Evolutionary conservation across 2,888 invertebrate species (phyloP).

Genomic region (Octonoba sinensis): DNA sequence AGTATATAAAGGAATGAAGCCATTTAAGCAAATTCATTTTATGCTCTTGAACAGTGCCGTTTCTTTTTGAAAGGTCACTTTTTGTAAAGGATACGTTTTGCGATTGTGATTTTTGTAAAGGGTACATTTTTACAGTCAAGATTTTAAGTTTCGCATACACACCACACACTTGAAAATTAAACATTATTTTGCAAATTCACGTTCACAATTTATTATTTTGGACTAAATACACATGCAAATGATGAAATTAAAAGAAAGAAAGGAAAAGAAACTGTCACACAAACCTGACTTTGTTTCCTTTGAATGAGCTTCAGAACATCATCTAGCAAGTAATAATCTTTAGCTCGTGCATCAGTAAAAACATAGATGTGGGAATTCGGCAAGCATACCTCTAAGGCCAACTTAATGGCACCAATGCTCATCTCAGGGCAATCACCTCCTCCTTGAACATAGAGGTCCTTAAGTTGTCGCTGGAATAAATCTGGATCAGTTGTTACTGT

Average conservation of each 20-base stretch:
- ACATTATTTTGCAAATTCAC: too few species aligned
- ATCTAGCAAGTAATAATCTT: constrained; percentile 77
- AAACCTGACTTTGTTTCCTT: constrained; percentile 80
- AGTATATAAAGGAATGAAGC: too few species aligned
- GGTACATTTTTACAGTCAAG: too few species aligned
- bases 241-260: neutral
- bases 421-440: constrained; percentile 84
- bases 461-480: constrained; percentile 76
- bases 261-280: constrained; percentile 11
- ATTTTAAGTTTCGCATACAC: too few species aligned
- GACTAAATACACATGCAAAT: too few species aligned
- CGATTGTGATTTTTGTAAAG: too few species aligned
- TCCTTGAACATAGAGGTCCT: constrained; percentile 77
- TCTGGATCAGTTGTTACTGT: constrained; percentile 78
- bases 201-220: too few species aligned
- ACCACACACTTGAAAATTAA: too few species aligned
- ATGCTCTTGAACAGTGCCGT: too few species aligned
- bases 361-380: constrained; percentile 81
- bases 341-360: constrained; percentile 82
- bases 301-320: constrained; percentile 79
- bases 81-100: too few species aligned
- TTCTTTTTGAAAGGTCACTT: too few species aligned
- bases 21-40: too few species aligned
- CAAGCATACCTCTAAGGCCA: constrained; percentile 78
- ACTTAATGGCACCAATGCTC: constrained; percentile 78